A percentile compares a stretch with the other conserved stretches of the same genome.
phyloP scores from a whole-genome alignment of 1,140 invertebrate genomes.

The Grapholita molesta region DNA sequence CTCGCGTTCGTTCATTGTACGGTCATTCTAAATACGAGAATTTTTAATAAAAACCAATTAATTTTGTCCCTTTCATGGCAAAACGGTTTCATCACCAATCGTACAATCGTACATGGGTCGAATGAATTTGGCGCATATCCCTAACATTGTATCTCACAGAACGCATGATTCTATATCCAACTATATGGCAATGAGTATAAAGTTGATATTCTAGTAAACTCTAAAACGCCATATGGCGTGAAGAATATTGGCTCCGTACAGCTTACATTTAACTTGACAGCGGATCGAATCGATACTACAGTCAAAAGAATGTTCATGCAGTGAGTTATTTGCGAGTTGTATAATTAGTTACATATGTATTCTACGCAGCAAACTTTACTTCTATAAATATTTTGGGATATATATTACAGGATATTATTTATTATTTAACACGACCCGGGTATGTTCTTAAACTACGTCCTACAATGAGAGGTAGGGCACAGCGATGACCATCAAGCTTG shows the following conservation, averaged over 20 bases:
- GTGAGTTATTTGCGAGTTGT: not conserved
- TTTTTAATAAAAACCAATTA: constrained; percentile 15
- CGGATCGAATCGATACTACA: not conserved
- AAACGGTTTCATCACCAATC: constrained; percentile 2
- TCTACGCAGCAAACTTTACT: too few species aligned
- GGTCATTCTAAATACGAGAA: not conserved
- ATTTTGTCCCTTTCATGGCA: constrained; percentile 6
- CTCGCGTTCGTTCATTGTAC: not conserved
- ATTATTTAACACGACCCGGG: too few species aligned
- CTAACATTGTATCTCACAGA: not conserved
- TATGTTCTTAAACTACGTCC: too few species aligned
- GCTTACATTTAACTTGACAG: constrained; percentile 3
- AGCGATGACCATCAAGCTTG: too few species aligned
- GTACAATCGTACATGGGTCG: not conserved
- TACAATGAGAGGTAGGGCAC: too few species aligned
- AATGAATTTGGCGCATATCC: not conserved
- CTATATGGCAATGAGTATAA: not conserved
- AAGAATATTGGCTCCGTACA: not conserved
- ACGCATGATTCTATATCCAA: not conserved
- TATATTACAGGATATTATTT: too few species aligned
- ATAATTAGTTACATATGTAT: too few species aligned
- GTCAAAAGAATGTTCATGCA: not conserved
- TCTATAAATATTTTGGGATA: too few species aligned
- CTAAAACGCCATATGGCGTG: not conserved
- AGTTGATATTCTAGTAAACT: not conserved